Conservation (phyloP, 2,888 invertebrate species). For the Acleris emargana region DNA sequence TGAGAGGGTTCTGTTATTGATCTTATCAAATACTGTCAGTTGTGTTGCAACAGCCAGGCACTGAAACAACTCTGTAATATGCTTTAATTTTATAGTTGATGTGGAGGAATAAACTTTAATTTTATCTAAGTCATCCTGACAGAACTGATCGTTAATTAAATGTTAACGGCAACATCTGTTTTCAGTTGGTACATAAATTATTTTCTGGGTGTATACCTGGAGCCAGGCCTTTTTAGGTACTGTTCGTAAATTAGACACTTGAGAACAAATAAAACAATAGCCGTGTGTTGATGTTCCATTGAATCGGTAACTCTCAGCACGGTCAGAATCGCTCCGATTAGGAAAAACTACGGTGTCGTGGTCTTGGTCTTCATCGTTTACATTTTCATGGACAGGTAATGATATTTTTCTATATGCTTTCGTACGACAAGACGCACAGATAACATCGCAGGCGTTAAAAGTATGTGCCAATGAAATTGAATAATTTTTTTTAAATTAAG, state of each 20-base stretch:
- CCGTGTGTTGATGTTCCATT: background rate
- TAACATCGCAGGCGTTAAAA: background rate
- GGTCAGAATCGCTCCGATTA: background rate
- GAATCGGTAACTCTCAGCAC: background rate
- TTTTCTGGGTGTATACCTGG: too few relatives aligned
- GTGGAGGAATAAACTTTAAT: too few relatives aligned
- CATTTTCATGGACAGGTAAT: too few relatives aligned
- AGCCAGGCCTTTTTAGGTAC: too few relatives aligned
- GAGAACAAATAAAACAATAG: background rate
- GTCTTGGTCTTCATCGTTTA: background rate
- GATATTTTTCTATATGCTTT: background rate
- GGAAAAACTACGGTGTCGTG: background rate
- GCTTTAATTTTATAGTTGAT: too few relatives aligned
- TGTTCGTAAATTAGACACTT: background rate
- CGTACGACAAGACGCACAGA: constrained; percentile 1
- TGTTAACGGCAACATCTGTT: constrained; percentile 9
- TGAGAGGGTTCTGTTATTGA: too few relatives aligned
- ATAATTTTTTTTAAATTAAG: too few relatives aligned
- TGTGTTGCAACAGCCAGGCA: too few relatives aligned
- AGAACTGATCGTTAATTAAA: constrained; percentile 12
- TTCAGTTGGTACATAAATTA: background rate
- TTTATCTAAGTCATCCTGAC: too few relatives aligned
- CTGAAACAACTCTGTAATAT: too few relatives aligned
- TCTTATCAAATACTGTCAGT: too few relatives aligned
- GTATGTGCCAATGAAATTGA: background rate